A percentile compares a stretch with the other conserved stretches of the same genome.
Evolutionary conservation across 2,888 invertebrate species (phyloP).

Genomic region (Thumatha senex): DNA sequence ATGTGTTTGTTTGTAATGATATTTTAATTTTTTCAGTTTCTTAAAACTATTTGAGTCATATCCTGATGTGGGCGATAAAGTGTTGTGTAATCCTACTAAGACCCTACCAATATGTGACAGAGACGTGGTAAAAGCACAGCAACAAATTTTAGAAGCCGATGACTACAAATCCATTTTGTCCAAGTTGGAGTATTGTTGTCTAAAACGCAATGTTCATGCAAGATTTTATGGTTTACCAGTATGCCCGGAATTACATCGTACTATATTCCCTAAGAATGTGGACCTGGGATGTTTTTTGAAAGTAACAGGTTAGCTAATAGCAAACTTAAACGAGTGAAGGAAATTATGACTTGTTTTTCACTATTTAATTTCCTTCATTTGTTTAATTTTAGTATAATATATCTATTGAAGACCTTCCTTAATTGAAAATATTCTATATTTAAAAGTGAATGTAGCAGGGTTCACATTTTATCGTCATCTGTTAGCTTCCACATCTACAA

Average conservation of each 20-base stretch:
- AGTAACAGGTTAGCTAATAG: constrained; percentile 83
- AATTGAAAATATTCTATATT: too few species aligned
- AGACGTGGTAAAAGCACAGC: constrained; percentile 85
- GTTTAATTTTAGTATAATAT: too few species aligned
- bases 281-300: constrained; percentile 89
- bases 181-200: constrained; percentile 55
- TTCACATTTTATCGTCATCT: too few species aligned
- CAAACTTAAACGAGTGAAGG: too few species aligned
- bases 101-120: constrained; percentile 86
- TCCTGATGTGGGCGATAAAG: constrained; percentile 86
- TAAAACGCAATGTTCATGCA: constrained; percentile 87
- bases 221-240: constrained; percentile 87
- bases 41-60: constrained; percentile 87
- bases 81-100: constrained; percentile 85
- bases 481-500: too few species aligned
- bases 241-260: constrained; percentile 86
- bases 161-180: constrained; percentile 55
- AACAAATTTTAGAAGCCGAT: constrained; percentile 72
- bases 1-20: too few species aligned
- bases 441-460: too few species aligned
- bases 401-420: too few species aligned
- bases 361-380: too few species aligned
- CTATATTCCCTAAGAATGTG: constrained; percentile 86
- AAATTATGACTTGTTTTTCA: too few species aligned
- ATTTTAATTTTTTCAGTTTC: constrained; percentile 78